A percentile compares a stretch with the other conserved stretches of the same genome.
These are phyloP conservation scores for Ricordea florida DNA, from an alignment of 92 coral and sea anemone genomes.

Conservation along the genomic window DNA sequence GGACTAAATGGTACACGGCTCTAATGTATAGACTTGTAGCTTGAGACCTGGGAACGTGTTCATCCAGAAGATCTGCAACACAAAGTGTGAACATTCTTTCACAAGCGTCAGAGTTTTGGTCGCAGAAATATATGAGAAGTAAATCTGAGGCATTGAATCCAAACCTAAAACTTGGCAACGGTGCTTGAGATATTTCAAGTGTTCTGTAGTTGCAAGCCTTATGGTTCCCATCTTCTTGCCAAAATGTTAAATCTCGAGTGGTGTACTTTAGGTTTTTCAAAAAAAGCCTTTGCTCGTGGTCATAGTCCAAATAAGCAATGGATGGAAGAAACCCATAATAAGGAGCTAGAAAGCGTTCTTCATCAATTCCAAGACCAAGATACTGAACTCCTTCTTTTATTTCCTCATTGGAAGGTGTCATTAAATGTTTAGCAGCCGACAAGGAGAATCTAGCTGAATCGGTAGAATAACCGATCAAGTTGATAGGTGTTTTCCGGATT, in stretches of 20 bases:
- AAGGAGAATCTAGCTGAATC: slow-evolving; percentile 54
- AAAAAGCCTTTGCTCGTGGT: slow-evolving; percentile 27
- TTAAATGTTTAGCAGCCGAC: slow-evolving; percentile 10
- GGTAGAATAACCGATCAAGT: slow-evolving; percentile 39
- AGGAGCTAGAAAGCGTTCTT: slow-evolving; percentile 14
- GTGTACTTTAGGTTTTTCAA: slow-evolving; percentile 32
- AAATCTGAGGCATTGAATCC: slow-evolving; percentile 18
- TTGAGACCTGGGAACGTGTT: no score
- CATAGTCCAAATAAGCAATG: slow-evolving; percentile 29
- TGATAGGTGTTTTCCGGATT: slow-evolving; percentile 14
- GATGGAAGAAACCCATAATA: slow-evolving; percentile 44
- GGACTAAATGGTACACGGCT: slow-evolving; percentile 20
- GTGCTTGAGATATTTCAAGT: slow-evolving; percentile 15
- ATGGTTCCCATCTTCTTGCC: slow-evolving; percentile 21
- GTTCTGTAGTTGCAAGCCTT: slow-evolving; percentile 10
- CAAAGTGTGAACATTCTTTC: slow-evolving; percentile 16
- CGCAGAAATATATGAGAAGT: slow-evolving; percentile 8
- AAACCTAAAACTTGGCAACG: slow-evolving; percentile 10
- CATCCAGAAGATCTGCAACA: no score
- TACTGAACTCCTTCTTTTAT: slow-evolving; percentile 9
- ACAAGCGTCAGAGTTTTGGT: slow-evolving; percentile 28
- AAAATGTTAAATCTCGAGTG: slow-evolving; percentile 28
- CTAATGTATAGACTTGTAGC: slow-evolving; percentile 48
- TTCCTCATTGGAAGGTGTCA: slow-evolving; percentile 7
- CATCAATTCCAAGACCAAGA: slow-evolving; percentile 27